Evolutionary conservation across 2,888 invertebrate genomes (phyloP).

Genomic region (Junonia oenone): DNA sequence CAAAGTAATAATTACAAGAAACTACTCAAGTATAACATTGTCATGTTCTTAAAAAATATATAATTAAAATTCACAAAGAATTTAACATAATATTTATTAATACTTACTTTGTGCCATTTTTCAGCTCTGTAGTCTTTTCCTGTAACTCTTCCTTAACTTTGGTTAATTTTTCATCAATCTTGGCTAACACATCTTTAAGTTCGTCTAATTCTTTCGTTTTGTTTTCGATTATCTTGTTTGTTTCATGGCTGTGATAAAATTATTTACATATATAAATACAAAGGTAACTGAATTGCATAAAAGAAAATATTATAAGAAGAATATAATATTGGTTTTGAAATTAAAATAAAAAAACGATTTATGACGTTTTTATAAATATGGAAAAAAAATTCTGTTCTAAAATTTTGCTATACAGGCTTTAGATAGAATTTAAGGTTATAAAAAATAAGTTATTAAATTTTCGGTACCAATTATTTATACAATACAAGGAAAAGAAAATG

Average conservation of each 20-base stretch:
- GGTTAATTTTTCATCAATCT: slow-evolving; percentile 77
- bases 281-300: too few species aligned
- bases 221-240: slow-evolving; percentile 74
- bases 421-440: too few species aligned
- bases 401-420: too few species aligned
- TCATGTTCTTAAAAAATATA: too few species aligned
- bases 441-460: too few species aligned
- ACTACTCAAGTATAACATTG: too few species aligned
- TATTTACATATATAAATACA: background rate
- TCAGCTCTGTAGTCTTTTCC: slow-evolving; percentile 63
- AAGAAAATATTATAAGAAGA: too few species aligned
- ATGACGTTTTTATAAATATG: background rate
- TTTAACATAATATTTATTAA: background rate
- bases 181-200: slow-evolving; percentile 81
- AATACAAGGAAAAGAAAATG: too few species aligned
- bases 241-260: slow-evolving; percentile 73
- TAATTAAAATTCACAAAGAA: too few species aligned
- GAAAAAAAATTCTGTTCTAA: too few species aligned
- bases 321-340: background rate
- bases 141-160: slow-evolving; percentile 62
- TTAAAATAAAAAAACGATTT: background rate
- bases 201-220: slow-evolving; percentile 77
- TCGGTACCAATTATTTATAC: too few species aligned
- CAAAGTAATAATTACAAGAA: too few species aligned
- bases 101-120: slow-evolving; percentile 73